Evolutionary conservation across 1,140 invertebrate genomes (phyloP), one percentile per base, ranked within the genome.

Genomic region (Telenomus remus): DNA sequence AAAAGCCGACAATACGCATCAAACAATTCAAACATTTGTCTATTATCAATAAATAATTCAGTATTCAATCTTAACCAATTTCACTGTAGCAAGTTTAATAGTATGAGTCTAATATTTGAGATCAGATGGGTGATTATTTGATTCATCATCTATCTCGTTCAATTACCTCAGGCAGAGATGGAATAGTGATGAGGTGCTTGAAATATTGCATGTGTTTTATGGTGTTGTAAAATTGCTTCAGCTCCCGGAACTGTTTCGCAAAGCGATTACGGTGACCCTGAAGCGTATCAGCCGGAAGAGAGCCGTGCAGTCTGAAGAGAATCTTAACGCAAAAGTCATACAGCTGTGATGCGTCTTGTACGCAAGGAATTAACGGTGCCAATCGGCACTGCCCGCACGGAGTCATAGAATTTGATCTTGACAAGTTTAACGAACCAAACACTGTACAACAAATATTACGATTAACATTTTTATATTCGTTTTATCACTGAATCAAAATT

Each of bases 321-420:
- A 99, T 93, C 86, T 98, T 97, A 8, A 99, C 98, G 75, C 94
- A 94, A 83, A 95, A 97, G 89, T 99, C 98, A 85, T 99, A 99
- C 0, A 99, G 89, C 74, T 96, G 95, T 76, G 96, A 96, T 0
- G 98, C 97, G 87, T 99, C 98, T 88, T 98, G 95, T 75, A 99
- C 98, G 82, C 97, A 97, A n/a, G 96, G 94, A 74, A 99, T 98
- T 6, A 99, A 89, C 9, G 98, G 98, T 12, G 97, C 95, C 49
- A 99, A 89, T 60, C 97, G 91, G 88, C 98, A 99, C 87, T 99
- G 98, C 1, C 98, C 98, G 66, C 94, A 94, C 53, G 92, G 94
- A 0, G 97, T 98, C 96, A 99, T 99, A 3, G 98, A 99, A 89
- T 97, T 98, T 9, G 96, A 95, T 48, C 95, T 91, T 1, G 95